phyloP scores from a whole-genome alignment of 2,113 vertebrate species.

The Platycercus adscitus region DNA sequence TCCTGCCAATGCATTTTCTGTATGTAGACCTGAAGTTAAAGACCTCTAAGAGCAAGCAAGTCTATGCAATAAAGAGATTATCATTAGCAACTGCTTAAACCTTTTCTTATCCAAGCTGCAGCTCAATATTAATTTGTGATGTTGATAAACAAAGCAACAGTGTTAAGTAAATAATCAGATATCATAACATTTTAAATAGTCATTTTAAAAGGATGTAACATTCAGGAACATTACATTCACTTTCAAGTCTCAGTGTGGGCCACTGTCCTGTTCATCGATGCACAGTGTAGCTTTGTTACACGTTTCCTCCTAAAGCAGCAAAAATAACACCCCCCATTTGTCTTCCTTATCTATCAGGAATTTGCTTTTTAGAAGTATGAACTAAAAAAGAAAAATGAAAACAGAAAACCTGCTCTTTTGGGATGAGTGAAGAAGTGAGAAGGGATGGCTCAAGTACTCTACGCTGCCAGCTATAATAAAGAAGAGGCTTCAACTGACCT shows the following conservation, averaged over 20 bases:
- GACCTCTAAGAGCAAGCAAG: background rate
- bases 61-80: background rate
- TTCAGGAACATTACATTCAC: background rate
- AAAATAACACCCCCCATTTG: background rate
- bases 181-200: background rate
- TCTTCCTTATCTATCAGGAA: background rate
- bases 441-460: background rate
- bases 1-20: background rate
- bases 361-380: background rate
- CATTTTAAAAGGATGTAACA: background rate
- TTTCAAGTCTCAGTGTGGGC: background rate
- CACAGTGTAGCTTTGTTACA: background rate
- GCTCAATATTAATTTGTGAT: background rate
- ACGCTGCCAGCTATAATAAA: background rate
- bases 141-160: background rate
- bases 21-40: background rate
- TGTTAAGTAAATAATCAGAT: background rate
- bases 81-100: background rate
- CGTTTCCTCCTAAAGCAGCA: background rate
- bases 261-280: background rate
- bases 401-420: background rate
- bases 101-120: background rate
- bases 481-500: conserved; percentile 66
- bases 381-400: background rate
- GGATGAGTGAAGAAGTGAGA: background rate